phyloP scores from a whole-genome alignment of 2,888 invertebrate species.

The Gibbula magus region DNA sequence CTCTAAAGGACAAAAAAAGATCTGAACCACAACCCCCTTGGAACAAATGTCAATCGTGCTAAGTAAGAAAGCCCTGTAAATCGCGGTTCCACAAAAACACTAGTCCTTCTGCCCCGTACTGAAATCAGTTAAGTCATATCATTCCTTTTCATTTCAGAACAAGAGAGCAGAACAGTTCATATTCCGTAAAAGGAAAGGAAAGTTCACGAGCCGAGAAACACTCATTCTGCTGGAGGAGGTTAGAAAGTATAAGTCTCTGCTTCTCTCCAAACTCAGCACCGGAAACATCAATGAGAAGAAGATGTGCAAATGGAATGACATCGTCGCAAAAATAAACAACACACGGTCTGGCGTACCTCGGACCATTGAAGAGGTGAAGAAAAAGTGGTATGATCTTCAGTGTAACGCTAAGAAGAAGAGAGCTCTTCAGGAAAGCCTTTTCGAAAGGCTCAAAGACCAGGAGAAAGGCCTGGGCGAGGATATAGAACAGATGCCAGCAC shows the following conservation, averaged over 20 bases:
- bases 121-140: background rate
- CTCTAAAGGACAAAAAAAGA: too few species aligned
- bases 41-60: too few species aligned
- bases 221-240: background rate
- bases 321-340: background rate
- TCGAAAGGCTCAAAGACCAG: background rate
- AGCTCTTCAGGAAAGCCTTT: background rate
- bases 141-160: background rate
- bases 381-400: slow-evolving; percentile 22
- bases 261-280: background rate
- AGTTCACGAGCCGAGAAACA: background rate
- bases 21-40: too few species aligned
- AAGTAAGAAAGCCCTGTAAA: too few species aligned
- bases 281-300: background rate
- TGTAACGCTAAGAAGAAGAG: background rate
- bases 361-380: background rate
- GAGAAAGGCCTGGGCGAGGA: background rate
- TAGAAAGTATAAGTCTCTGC: background rate
- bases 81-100: too few species aligned
- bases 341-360: background rate
- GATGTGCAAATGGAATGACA: background rate
- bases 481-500: background rate
- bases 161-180: background rate
- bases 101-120: too few species aligned
- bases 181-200: slow-evolving; percentile 7